Percentiles rank a stretch among this genome's conserved stretches.
These are phyloP conservation scores for Elegia similella DNA, from an alignment of 2,888 invertebrate species.

Conservation along the genomic window DNA sequence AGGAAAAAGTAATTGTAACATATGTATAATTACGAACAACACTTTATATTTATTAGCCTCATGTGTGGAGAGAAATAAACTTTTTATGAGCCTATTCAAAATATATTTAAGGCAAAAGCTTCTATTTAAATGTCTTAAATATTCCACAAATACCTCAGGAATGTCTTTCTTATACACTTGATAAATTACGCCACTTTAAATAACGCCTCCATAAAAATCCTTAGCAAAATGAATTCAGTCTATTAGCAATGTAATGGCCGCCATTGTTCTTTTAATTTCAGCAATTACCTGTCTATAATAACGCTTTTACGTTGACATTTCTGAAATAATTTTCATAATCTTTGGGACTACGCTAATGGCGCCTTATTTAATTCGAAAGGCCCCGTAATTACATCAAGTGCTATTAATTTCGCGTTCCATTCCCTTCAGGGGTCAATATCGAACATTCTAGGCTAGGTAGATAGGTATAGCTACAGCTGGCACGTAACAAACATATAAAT, in stretches of 20 bases:
- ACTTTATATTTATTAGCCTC: no score
- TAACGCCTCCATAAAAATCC: conserved; percentile 2
- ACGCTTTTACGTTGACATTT: conserved; percentile 53
- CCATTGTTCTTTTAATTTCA: conserved; percentile 28
- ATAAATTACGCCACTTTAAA: background rate
- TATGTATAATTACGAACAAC: no score
- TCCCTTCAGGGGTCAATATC: conserved; percentile 51
- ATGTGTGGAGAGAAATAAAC: no score
- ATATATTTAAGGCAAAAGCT: background rate
- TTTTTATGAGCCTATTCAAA: no score
- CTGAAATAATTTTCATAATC: conserved; percentile 57
- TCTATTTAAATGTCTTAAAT: background rate
- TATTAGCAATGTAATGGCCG: conserved; percentile 21
- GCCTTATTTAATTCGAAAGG: conserved; percentile 60
- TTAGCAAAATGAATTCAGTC: background rate
- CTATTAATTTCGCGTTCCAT: conserved; percentile 67
- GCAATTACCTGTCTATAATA: conserved; percentile 52
- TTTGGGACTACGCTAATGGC: conserved; percentile 55
- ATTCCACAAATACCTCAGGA: background rate
- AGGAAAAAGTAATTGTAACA: no score
- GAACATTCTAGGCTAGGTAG: conserved; percentile 28
- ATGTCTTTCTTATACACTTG: background rate
- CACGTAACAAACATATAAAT: background rate
- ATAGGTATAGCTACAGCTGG: background rate
- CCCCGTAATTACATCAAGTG: conserved; percentile 65